Percentiles rank a stretch among this genome's conserved stretches.
These are phyloP conservation scores for Ploceus nigricollis DNA, from an alignment of 2,113 vertebrate species.

Conservation along the genomic window DNA sequence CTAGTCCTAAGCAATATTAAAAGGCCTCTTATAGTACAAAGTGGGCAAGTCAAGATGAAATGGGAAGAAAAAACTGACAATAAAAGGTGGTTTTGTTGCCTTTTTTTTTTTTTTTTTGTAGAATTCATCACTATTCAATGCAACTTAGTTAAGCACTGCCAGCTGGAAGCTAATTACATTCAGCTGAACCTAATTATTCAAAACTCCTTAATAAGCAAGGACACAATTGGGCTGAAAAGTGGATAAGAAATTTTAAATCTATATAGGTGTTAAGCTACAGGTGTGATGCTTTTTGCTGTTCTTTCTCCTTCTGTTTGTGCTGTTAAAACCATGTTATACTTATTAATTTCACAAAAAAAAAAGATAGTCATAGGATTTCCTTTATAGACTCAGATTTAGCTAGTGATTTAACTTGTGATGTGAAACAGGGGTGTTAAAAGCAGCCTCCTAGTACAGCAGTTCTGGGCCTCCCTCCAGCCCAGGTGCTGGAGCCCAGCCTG, in stretches of 20 bases:
- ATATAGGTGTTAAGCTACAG: neutral
- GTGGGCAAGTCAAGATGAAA: neutral
- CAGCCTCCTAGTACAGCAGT: accelerated
- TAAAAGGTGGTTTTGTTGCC: neutral
- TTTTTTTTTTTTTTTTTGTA: neutral
- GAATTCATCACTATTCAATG: neutral
- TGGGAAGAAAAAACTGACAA: neutral
- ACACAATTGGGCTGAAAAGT: neutral
- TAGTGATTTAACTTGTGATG: neutral
- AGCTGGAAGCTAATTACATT: conserved; percentile 36
- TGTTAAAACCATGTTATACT: neutral
- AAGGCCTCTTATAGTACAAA: neutral
- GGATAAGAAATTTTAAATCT: neutral
- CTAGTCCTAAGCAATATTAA: neutral
- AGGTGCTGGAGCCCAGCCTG: neutral
- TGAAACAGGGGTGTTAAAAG: neutral
- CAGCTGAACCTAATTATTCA: conserved; percentile 29
- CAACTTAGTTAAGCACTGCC: neutral
- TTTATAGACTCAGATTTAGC: neutral
- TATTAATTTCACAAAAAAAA: neutral
- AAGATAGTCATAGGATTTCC: neutral
- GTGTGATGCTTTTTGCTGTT: neutral
- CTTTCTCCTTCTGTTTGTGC: neutral
- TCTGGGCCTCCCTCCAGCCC: neutral
- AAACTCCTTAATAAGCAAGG: neutral